Base-by-base conservation (phyloP, 2,888 invertebrate genomes). In the Nomada flava region DNA sequence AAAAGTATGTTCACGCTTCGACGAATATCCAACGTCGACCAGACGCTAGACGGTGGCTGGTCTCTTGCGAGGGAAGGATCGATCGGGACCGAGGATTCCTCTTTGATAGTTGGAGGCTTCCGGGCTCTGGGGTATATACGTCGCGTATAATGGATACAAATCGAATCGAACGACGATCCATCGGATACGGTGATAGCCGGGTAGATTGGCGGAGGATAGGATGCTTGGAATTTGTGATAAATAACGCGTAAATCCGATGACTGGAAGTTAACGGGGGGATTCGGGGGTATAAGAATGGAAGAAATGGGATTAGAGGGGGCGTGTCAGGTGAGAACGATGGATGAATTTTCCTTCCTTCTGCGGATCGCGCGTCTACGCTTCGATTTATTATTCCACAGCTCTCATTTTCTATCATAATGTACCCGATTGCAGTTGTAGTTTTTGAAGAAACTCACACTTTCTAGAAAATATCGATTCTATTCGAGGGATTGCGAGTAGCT, bases 131-230 rank as follows among this genome's bases (percentile, higher is more conserved):
- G 50, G 13, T 11, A 10, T 11, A 15, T 7, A 72, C 52, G 59
- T 71, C 77, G 53, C 13, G 53, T 36, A 74, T 77, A 82, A 83
- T 62, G 76, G 87, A 86, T 86, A 86, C 81, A 75, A 86, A 86
- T 86, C 86, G 86, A 75, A 71, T 52, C 59, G 76, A 59, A 69
- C 47, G 57, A 10, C 81, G 82, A 81, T 81, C 63, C 62, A 20
- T 44, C 20, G 67, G 75, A 75, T 74, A 62, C 70, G 44, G 60
- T 69, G 55, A 60, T 70, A 73, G 82, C 76, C 73, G 76, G n/a
- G 15, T 63, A 18, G 70, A 11, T 57, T 15, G 69, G 44, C 13
- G 47, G 53, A 20, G 47, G 15, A 47, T 57, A 57, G 15, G 13
- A 57, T 4, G 57, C 20, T 57, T 13, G 23, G 67, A 53, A 50